These are phyloP conservation scores for Carettochelys insculpta DNA, from an alignment of 2,113 vertebrate species.

Conservation along the genomic window DNA sequence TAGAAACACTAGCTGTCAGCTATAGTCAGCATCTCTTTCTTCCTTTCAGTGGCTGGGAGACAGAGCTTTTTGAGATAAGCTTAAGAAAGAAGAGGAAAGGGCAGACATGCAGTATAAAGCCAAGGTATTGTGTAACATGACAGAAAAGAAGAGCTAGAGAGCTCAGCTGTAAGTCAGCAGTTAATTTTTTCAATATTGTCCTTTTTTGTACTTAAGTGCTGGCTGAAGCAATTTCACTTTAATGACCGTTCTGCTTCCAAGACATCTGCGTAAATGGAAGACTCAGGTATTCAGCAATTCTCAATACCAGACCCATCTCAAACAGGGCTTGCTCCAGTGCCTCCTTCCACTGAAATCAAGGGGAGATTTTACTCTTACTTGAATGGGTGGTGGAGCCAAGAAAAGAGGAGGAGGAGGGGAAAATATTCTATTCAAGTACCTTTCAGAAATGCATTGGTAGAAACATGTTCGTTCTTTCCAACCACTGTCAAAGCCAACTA, in stretches of 20 bases:
- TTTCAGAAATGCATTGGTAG: not conserved
- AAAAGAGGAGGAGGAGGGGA: not conserved
- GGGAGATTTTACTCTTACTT: not conserved
- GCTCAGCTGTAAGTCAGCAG: constrained; percentile 28
- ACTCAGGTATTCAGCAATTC: not conserved
- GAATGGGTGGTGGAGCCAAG: not conserved
- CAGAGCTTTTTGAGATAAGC: constrained; percentile 63
- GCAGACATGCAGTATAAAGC: constrained; percentile 43
- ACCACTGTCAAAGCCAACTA: not conserved
- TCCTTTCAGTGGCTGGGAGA: constrained; percentile 54
- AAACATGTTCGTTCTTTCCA: not conserved
- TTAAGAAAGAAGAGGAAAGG: constrained; percentile 50
- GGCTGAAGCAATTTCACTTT: not conserved
- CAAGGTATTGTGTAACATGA: constrained; percentile 40
- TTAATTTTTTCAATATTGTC: constrained; percentile 57
- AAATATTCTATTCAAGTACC: not conserved
- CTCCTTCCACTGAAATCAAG: not conserved
- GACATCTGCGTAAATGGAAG: constrained; percentile 4
- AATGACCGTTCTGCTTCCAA: constrained; percentile 30
- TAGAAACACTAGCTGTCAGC: constrained; percentile 70
- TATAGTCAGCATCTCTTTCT: constrained; percentile 62
- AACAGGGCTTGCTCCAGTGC: not conserved
- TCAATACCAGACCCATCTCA: not conserved
- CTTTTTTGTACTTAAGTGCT: constrained; percentile 22
- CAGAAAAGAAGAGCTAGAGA: constrained; percentile 46